Percentiles rank a stretch among this genome's conserved stretches.
These are phyloP conservation scores for Montipora capricornis DNA, from an alignment of 64 coral and sea anemone species.

Conservation along the genomic window DNA sequence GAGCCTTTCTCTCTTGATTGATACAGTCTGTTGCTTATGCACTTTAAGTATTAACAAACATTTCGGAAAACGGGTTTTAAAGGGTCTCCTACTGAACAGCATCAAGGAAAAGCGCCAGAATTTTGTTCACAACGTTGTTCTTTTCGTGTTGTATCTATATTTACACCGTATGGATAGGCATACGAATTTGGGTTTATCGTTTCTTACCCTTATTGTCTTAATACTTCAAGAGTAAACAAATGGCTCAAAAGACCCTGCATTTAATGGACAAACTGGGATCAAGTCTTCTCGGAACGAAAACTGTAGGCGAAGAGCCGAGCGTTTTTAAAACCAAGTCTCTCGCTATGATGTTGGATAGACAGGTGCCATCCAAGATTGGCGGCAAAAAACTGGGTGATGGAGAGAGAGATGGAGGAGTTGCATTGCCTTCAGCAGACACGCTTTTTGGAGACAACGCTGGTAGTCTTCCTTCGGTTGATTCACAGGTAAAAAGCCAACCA, in stretches of 20 bases:
- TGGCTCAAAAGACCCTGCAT: conserved; percentile 75
- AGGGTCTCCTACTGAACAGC: too few species aligned
- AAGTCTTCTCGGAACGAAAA: conserved; percentile 84
- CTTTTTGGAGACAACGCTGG: conserved; percentile 58
- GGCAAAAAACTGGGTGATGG: conserved; percentile 75
- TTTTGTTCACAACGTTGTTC: too few species aligned
- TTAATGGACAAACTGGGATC: conserved; percentile 82
- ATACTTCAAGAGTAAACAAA: conserved; percentile 70
- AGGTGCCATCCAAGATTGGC: conserved; percentile 86
- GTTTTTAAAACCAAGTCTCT: conserved; percentile 68
- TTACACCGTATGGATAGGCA: too few species aligned
- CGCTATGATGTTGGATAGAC: conserved; percentile 76
- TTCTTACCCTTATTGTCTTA: background rate
- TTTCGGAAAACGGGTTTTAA: too few species aligned
- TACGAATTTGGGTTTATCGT: background rate
- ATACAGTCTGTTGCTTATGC: too few species aligned
- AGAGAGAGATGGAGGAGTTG: conserved; percentile 57
- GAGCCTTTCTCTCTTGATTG: too few species aligned
- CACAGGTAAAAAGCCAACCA: conserved; percentile 54
- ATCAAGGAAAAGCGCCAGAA: too few species aligned
- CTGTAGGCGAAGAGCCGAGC: conserved; percentile 86
- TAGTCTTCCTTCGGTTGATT: conserved; percentile 75
- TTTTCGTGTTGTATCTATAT: too few species aligned
- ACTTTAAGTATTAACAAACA: too few species aligned
- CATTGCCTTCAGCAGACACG: conserved; percentile 74